These are phyloP conservation scores for Sinodicranocentrus sp. DNA, from an alignment of 2,888 invertebrate genomes.

Conservation along the genomic window DNA sequence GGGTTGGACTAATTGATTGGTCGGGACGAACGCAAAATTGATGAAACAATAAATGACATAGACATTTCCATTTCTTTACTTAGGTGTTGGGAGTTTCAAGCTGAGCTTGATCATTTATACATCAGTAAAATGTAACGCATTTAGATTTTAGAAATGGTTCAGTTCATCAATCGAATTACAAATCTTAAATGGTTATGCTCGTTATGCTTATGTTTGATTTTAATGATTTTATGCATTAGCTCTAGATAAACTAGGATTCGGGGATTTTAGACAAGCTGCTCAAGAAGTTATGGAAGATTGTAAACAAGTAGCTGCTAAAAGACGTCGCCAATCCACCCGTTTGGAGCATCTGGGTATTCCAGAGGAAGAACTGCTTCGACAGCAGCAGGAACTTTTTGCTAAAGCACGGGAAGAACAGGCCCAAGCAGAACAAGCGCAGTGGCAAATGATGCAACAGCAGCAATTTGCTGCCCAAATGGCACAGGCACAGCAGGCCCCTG, in stretches of 20 bases:
- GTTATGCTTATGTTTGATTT: conserved; percentile 23
- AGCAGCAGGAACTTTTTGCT: conserved; percentile 98
- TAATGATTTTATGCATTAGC: conserved; percentile 80
- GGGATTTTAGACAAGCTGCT: conserved; percentile 95
- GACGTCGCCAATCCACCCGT: conserved; percentile 95
- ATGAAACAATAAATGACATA: too few relatives aligned
- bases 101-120: conserved; percentile 80
- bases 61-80: too few relatives aligned
- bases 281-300: conserved; percentile 96
- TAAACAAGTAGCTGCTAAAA: conserved; percentile 97
- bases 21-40: too few relatives aligned
- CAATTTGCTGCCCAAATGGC: conserved; percentile 82
- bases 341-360: conserved; percentile 99
- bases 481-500: conserved; percentile 61
- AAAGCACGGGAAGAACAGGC: conserved; percentile 83
- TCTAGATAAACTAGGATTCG: conserved; percentile 93
- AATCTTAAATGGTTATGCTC: too few relatives aligned
- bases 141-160: too few relatives aligned
- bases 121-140: not conserved
- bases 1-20: too few relatives aligned
- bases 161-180: too few relatives aligned
- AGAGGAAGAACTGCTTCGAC: conserved; percentile 96
- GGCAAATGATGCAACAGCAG: conserved; percentile 90
- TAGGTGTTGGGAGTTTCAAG: conserved; percentile 93
- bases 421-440: conserved; percentile 93